Base-by-base conservation (phyloP, 92 coral and sea anemone genomes). In the Phymanthus crucifer region DNA sequence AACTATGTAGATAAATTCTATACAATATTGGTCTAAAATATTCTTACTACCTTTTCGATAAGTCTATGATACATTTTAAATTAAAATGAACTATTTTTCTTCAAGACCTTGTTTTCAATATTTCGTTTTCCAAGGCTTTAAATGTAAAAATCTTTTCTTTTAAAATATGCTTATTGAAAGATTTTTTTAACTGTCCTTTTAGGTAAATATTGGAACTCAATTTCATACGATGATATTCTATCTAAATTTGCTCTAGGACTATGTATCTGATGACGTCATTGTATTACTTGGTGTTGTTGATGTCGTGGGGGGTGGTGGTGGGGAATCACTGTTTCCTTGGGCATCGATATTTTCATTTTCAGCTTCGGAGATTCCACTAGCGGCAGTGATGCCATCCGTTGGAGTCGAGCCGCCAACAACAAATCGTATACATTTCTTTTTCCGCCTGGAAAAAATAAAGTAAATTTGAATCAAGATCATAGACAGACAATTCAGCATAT, bases 341-440 rank as follows among this genome's bases (percentile, higher is more conserved):
- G 90, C 72, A 70, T 93, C 97, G 14, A 93, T 84, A 86, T 93
- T 93, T 87, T 93, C 99, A 72, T 86, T 80, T 79, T 90, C 99
- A 48, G 92, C 75, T 52, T 89, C 84, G 3, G 85, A 77, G 7
- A 87, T 70, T 21, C 86, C 87, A 64, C 90, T 85, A 13, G 89
- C 87, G 8, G 86, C 65, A 14, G 89, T 87, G 26, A 87, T 79
- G 0, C 86, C 68, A 72, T 94, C 99, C 73, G 89, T 93, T 26
- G 93, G 80, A 67, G 83, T 89, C 7, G 89, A 76, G 19, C 91
- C 93, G 27, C 99, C 99, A 32, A 95, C 99, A 57, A 95, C 88
- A 76, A 95, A 95, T 54, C 99, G 65, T 31, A 95, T 88, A 38
- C 99, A 95, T 79, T 95, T 95, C 93, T 95, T 95, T 88, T 95